Evolutionary conservation across 2,113 vertebrate genomes (phyloP).

Genomic region (Pycnonotus jocosus): DNA sequence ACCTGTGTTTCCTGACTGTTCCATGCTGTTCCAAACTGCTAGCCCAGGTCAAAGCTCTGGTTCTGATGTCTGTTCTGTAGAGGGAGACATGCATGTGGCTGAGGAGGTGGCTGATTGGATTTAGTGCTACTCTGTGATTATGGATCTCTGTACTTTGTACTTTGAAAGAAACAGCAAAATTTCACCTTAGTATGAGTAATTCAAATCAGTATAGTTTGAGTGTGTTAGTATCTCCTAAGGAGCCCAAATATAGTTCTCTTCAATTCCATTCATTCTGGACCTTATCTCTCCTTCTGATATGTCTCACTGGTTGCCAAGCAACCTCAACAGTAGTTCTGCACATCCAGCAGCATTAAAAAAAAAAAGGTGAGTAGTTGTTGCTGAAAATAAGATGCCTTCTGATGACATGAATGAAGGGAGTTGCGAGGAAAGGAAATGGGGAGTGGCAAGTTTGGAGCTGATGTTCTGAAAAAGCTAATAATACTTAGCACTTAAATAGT

Average conservation of each 20-base stretch:
- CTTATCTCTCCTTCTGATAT: slow-evolving; percentile 13
- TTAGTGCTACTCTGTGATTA: not conserved
- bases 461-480: not conserved
- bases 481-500: not conserved
- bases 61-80: not conserved
- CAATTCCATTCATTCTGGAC: slow-evolving; percentile 46
- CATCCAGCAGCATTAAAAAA: slow-evolving; percentile 15
- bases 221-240: slow-evolving; percentile 1
- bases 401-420: slow-evolving; percentile 42
- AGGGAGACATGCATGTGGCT: not conserved
- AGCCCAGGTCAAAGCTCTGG: not conserved
- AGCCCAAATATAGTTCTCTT: slow-evolving; percentile 22
- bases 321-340: slow-evolving; percentile 44
- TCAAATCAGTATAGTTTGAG: not conserved
- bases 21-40: not conserved
- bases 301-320: slow-evolving; percentile 44
- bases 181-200: not conserved
- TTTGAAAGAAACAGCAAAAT: not conserved
- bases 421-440: not conserved
- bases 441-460: not conserved
- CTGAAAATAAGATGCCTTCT: slow-evolving; percentile 54
- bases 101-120: not conserved
- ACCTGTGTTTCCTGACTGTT: not conserved
- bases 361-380: slow-evolving; percentile 4
- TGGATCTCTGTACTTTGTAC: not conserved